phyloP scores from a whole-genome alignment of 2,113 vertebrate genomes.

The Phainopepla nitens region DNA sequence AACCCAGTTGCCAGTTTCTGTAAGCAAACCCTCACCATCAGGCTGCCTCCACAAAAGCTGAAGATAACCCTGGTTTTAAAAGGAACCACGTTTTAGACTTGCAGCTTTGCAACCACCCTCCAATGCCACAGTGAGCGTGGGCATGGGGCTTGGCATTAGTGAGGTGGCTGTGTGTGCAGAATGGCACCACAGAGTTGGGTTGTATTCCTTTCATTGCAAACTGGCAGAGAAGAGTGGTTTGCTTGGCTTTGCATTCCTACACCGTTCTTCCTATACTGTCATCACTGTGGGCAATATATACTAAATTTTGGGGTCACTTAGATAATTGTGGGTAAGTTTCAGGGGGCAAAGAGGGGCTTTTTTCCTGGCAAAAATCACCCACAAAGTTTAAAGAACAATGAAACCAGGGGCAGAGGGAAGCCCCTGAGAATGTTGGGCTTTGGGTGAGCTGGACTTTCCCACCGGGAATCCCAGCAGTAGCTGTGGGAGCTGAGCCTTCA shows the following conservation, averaged over 20 bases:
- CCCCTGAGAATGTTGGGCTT: rapidly evolving
- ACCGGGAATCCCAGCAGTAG: rapidly evolving
- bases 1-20: background rate
- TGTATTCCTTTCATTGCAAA: background rate
- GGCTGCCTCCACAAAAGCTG: background rate
- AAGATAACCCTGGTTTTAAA: background rate
- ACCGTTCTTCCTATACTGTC: rapidly evolving
- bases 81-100: background rate
- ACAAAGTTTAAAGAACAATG: background rate
- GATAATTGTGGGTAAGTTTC: background rate
- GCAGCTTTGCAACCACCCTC: background rate
- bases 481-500: background rate
- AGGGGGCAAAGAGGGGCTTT: background rate
- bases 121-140: rapidly evolving
- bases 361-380: background rate
- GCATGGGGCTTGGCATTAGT: rapidly evolving
- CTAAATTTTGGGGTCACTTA: background rate
- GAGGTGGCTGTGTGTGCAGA: background rate
- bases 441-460: background rate
- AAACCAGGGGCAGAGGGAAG: background rate
- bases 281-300: too few relatives aligned
- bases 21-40: background rate
- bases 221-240: background rate
- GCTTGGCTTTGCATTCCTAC: background rate
- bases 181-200: rapidly evolving